A percentile compares a stretch with the other conserved stretches of the same genome.
phyloP scores from a whole-genome alignment of 2,113 vertebrate species.

The Oryzias javanicus region DNA sequence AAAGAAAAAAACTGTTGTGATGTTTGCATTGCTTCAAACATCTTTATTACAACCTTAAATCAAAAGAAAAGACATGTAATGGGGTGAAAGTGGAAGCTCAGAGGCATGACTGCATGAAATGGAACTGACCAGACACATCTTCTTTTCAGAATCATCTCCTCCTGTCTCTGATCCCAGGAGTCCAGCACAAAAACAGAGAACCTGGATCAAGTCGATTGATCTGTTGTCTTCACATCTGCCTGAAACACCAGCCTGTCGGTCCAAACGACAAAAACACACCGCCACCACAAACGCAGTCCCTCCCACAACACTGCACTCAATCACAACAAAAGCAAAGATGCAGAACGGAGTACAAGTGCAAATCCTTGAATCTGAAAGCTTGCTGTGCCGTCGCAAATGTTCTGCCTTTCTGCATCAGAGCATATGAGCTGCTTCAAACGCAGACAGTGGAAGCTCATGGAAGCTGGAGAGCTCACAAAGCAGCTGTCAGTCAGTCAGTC shows the following conservation, averaged over 20 bases:
- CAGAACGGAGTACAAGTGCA: constrained; percentile 50
- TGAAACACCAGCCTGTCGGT: constrained; percentile 5
- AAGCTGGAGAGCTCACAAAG: constrained; percentile 7
- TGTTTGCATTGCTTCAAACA: no score
- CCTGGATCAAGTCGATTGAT: constrained; percentile 20
- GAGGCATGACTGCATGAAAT: no score
- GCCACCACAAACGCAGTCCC: constrained; percentile 22
- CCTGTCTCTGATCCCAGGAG: neutral
- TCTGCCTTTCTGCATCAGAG: constrained; percentile 51
- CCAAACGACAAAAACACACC: constrained; percentile 16
- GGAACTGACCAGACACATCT: constrained; percentile 1
- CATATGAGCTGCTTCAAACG: constrained; percentile 31
- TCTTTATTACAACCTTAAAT: no score
- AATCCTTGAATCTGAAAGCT: constrained; percentile 50
- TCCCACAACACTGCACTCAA: constrained; percentile 40
- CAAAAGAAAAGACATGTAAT: no score
- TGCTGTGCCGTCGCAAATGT: constrained; percentile 47
- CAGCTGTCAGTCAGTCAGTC: constrained; percentile 48
- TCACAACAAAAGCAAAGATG: constrained; percentile 45
- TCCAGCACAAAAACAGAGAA: constrained; percentile 7
- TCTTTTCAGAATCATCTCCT: neutral
- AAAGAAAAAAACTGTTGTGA: no score
- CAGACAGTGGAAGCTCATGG: constrained; percentile 1
- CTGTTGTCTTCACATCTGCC: constrained; percentile 13
- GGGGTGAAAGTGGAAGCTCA: no score